Evolutionary conservation across 2,797 vertebrate genomes (phyloP).

Genomic region (Silurus lanzhouensis): DNA sequence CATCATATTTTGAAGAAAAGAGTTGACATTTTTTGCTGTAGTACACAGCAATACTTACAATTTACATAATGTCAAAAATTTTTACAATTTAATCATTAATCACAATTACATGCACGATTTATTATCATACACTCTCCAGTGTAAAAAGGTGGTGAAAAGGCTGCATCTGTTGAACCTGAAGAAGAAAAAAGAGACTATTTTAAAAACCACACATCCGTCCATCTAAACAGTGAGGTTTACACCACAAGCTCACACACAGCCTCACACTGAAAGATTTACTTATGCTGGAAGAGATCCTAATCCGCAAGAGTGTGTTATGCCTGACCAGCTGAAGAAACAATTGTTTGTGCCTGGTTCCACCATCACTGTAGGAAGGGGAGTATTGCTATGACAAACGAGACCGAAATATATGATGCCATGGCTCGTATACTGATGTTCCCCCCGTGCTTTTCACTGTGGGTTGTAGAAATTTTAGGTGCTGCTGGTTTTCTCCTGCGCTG

Average conservation of each 20-base stretch:
- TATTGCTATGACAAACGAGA: constrained; percentile 37
- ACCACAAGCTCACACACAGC: constrained; percentile 22
- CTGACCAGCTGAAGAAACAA: constrained; percentile 35
- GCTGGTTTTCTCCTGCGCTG: constrained; percentile 20
- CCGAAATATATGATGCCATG: constrained; percentile 29
- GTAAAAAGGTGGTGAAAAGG: neutral
- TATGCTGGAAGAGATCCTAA: constrained; percentile 22
- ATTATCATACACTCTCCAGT: neutral
- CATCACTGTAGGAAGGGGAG: constrained; percentile 25
- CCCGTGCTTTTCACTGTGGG: constrained; percentile 33
- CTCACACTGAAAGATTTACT: constrained; percentile 36
- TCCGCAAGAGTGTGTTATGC: constrained; percentile 20
- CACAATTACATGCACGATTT: neutral
- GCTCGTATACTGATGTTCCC: constrained; percentile 37
- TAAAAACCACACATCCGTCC: constrained; percentile 12
- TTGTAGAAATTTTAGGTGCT: constrained; percentile 33
- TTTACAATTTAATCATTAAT: neutral
- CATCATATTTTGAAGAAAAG: neutral
- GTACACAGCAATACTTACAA: no score
- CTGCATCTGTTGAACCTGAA: neutral
- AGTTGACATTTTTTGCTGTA: neutral
- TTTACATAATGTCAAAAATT: neutral
- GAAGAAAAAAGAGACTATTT: constrained; percentile 2
- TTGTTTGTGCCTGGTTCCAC: constrained; percentile 27
- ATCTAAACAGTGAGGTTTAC: constrained; percentile 18